A percentile compares a stretch with the other conserved stretches of the same genome.
These are phyloP conservation scores for Octodonta nipae DNA, from an alignment of 2,888 invertebrate genomes.

Conservation along the genomic window DNA sequence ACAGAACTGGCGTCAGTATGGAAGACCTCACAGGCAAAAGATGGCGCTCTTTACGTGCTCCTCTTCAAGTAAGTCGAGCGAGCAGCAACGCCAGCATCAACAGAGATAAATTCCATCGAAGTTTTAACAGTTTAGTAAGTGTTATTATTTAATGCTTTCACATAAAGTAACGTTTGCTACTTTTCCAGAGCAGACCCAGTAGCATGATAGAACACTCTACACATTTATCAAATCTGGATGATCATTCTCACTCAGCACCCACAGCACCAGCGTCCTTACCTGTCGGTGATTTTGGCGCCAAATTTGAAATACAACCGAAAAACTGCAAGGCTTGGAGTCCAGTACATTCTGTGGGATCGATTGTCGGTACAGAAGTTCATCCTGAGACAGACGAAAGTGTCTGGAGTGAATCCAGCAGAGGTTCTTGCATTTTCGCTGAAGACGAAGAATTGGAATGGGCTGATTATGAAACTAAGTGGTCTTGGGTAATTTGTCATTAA, in stretches of 20 bases:
- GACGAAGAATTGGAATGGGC: conserved; percentile 70
- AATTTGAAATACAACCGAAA: conserved; percentile 58
- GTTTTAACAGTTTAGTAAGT: conserved; percentile 47
- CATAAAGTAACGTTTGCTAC: not conserved
- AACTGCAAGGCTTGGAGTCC: conserved; percentile 80
- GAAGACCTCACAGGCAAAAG: conserved; percentile 74
- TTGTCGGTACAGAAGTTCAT: conserved; percentile 73
- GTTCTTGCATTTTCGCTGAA: conserved; percentile 68
- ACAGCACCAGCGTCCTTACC: conserved; percentile 52
- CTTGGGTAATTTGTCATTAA: conserved; percentile 39
- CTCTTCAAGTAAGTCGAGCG: conserved; percentile 69
- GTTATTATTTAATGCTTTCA: conserved; percentile 8
- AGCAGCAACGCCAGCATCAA: conserved; percentile 60
- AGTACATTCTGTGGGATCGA: conserved; percentile 74
- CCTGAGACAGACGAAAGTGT: conserved; percentile 72
- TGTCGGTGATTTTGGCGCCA: conserved; percentile 43
- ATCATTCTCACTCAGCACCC: conserved; percentile 60
- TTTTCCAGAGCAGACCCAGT: conserved; percentile 36
- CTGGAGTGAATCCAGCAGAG: conserved; percentile 53
- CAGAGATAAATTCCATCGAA: conserved; percentile 40
- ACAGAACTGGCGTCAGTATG: conserved; percentile 60
- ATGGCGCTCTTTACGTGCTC: conserved; percentile 69
- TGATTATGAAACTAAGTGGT: conserved; percentile 69
- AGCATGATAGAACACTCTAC: conserved; percentile 44
- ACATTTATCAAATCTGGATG: conserved; percentile 53